Evolutionary conservation across 2,888 invertebrate genomes (phyloP), one percentile per base, ranked within the genome.

Genomic region (Tenthredo scrophulariae): DNA sequence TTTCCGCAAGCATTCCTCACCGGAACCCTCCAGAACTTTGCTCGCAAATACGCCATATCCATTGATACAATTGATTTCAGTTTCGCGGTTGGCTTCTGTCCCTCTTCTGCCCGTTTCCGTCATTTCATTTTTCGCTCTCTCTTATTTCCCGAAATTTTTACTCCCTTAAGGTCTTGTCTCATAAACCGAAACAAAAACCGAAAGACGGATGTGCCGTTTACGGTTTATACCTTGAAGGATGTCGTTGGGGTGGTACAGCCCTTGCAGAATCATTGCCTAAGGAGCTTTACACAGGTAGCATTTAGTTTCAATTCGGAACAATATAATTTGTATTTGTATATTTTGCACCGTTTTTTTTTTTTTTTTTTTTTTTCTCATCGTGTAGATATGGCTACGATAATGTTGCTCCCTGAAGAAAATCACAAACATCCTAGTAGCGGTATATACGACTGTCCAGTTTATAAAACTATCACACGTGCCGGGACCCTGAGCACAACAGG

Each of bases 1-100:
- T 97, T 97, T 93, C 97, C 97, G 0, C 97, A 97, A 92, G 97
- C 97, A 0, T 97, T 97, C 94, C 94, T 97, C 87, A 97, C 97
- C 0, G 97, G 97, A 29, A 97, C 96, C 0, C 94, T 97, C 90
- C 97, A 97, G 94, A 97, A 97, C 94, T 97, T 95, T 92, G 97
- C 97, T 3, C 94, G 97, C 88, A 97, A 96, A 91, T 95, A 97
- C 90, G 94, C 96, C 40, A 95, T 97, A 6, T 97, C 97, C 4
- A 97, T 97, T 62, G 97, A 97, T 91, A 95, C 95, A 0, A 94
- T 96, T 5, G 93, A 94, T 7, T 96, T 96, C 89, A 92, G 94
- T 3, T 96, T 95, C 91, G 93, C 95, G 94, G 96, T 96, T 91
- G 86, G 79, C 43, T 58, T 80, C 37, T 58, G 18, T 40, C 40